Base-by-base conservation (phyloP, 1,140 invertebrate species). In the Eciton burchellii region DNA sequence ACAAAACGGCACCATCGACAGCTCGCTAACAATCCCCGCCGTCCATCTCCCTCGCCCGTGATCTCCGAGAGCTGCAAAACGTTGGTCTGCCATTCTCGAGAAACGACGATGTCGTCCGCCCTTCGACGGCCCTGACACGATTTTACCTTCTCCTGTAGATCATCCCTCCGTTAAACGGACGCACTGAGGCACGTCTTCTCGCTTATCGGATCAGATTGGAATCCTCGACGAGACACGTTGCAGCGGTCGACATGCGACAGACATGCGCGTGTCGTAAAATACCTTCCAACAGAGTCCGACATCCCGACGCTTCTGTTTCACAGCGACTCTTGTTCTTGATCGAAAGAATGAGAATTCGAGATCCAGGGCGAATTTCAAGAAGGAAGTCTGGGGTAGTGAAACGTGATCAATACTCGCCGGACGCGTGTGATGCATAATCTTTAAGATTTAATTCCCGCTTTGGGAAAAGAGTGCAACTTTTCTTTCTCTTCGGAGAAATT, bases 1-100 rank as follows among this genome's bases (percentile, higher is more conserved):
- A 93, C 91, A 92, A 94, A 92, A 88, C 87, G 89, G 85, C 90
- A 73, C 85, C 89, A 92, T 93, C 90, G 91, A 93, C 90, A 89
- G 88, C 86, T 91, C 87, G 83, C 88, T 93, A 93, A 93, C 90
- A 91, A 92, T n/a, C 87, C 83, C 84, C 88, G 6, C 81, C 63
- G 57, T 56, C 85, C 59, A 86, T 29, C 66, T 70, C 52, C 29
- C 81, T 84, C 52, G 52, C 47, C 35, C 76, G 79, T 56, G 60
- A 76, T 73, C 26, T 45, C 19, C 16, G 72, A 66, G 43, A 66
- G 43, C 77, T 52, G 45, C 47, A 74, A 82, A 56, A 70, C 49
- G 35, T 82, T 77, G 70, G 45, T 26, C 6, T 9, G 54, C 19
- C 56, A 41, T 52, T 81, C 60, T 60, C 26, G 2, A n/a, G 43